Evolutionary conservation across 2,113 vertebrate genomes (phyloP), one percentile per base, ranked within the genome.

Genomic region (Canis aureus): DNA sequence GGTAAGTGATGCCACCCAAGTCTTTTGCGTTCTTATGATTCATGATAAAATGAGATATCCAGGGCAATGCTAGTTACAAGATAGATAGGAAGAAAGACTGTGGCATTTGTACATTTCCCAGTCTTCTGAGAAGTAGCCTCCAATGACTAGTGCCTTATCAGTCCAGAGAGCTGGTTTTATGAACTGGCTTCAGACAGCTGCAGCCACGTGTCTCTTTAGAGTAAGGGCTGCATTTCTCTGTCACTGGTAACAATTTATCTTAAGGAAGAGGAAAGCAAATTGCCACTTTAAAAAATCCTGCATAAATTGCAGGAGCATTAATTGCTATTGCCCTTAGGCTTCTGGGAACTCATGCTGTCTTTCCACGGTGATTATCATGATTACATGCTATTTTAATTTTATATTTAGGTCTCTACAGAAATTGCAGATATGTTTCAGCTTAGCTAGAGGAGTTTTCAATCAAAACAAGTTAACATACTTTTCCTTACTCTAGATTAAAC

Each of bases 331-430:
- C 69, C 79, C 57, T 79, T 80, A 10, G 23, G 69, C 23, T 96
- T 59, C 74, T 83, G 69, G 62, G 35, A 93, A 66, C 5, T 60
- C 84, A 27, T 2, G 5, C 53, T 76, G 23, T 92, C 87, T 96
- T 94, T 92, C 62, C 11, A 35, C 22, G 57, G 57, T 76, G 73
- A 92, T 81, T 87, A 89, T 76, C 71, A 84, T 76, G 69, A 95
- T 91, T 95, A 90, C n/a, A 79, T 60, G 87, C 69, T 73, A 96
- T 78, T 92, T 92, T 95, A 76, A 92, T 96, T 84, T n/a, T 71
- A 73, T 92, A 74, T 66, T 96, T 95, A 62, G n/a, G 29, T 69
- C 57, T 88, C 62, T 91, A 17, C 20, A 60, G 88, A 97, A 89
- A 89, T 62, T 84, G 13, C 27, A 91, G 32, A 51, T 60, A 85